Percentiles rank a stretch among this genome's conserved stretches.
These are phyloP conservation scores for Nyctibius bracteatus DNA, from an alignment of 2,113 vertebrate species.

Conservation along the genomic window DNA sequence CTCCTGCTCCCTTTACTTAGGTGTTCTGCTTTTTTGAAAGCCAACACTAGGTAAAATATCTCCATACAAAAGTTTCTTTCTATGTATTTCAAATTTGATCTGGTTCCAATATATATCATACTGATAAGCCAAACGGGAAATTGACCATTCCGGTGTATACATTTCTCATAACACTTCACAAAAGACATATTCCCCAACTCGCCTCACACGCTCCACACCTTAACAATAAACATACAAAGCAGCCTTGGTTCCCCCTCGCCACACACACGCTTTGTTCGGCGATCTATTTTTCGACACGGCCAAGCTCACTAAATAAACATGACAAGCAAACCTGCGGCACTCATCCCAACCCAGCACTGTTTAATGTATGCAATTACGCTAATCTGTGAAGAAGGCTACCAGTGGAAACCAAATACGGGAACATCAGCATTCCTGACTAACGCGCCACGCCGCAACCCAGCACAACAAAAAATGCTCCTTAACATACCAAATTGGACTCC, in stretches of 20 bases:
- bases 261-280: accelerated
- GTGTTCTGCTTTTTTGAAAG: neutral
- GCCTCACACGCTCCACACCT: neutral
- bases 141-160: neutral
- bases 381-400: constrained; percentile 10
- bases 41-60: accelerated
- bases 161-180: neutral
- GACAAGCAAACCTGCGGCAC: neutral
- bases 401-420: constrained; percentile 49
- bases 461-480: neutral
- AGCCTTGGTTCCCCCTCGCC: neutral
- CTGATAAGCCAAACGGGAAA: neutral
- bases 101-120: neutral
- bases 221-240: neutral
- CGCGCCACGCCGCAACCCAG: neutral
- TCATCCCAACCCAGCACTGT: neutral
- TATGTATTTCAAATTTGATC: neutral
- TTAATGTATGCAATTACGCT: neutral
- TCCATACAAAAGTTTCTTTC: neutral
- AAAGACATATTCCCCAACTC: neutral
- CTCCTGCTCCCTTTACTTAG: neutral
- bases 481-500: neutral
- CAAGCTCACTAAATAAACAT: neutral
- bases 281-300: neutral
- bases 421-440: constrained; percentile 44